Base-by-base conservation (phyloP, 2,888 invertebrate genomes). In the Phalangium opilio region DNA sequence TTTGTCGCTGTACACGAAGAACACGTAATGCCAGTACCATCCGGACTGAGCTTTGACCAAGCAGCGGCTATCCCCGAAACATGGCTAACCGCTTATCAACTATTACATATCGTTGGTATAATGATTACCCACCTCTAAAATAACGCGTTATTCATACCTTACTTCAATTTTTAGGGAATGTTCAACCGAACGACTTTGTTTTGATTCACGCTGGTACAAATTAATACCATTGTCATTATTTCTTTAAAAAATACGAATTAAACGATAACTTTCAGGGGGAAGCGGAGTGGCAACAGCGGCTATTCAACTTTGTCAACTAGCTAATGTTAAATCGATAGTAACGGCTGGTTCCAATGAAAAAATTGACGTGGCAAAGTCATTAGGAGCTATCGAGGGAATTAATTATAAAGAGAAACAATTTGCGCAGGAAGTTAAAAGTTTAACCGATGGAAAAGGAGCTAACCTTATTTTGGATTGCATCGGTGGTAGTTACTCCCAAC, bases 201-300 rank as follows among this genome's bases (percentile, higher is more conserved):
- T 55, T 68, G 39, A 61, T 67, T 17, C 67, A 67, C 50, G 67
- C 64, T 21, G 67, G 64, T 3, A 66, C 61, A 3, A 27, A 8
- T 27, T 27, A 27, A 7, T 8, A 27, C 27, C 8, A 4, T n/a
- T n/a, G n/a, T n/a, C n/a, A n/a, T n/a, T n/a, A n/a, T n/a, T n/a
- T n/a, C n/a, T n/a, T n/a, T n/a, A n/a, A n/a, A n/a, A n/a, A n/a
- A n/a, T n/a, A n/a, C n/a, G n/a, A n/a, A n/a, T n/a, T n/a, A n/a
- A n/a, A n/a, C n/a, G n/a, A n/a, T n/a, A n/a, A n/a, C n/a, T n/a
- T 7, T 27, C 8, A 27, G 27, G 27, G 8, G 27, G 27, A 27
- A 67, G 66, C 57, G 67, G 67, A 3, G 66, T 68, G 15, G 67
- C 66, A 8, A 64, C 65, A 8, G 66, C 67, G 12, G 65, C 65